Evolutionary conservation across 2,888 invertebrate species (phyloP).

Genomic region (Amphipoea oculea): DNA sequence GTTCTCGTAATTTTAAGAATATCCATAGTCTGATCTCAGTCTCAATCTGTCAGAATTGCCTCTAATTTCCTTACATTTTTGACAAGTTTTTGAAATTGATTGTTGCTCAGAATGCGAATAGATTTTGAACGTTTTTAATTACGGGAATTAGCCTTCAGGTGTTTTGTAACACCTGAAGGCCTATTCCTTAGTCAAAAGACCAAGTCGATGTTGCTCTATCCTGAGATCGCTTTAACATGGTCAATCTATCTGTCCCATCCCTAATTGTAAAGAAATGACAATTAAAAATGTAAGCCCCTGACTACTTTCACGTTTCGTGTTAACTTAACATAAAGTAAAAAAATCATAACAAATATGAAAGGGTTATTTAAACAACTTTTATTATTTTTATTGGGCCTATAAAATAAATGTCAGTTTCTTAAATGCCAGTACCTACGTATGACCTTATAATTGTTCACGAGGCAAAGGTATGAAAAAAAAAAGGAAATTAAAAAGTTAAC

Average conservation of each 20-base stretch:
- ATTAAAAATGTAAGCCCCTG: not conserved
- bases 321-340: slow-evolving; percentile 30
- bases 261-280: not conserved
- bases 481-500: slow-evolving; percentile 42
- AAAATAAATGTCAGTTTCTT: slow-evolving; percentile 57
- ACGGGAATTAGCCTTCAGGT: not conserved
- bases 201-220: not conserved
- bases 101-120: not conserved
- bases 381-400: slow-evolving; percentile 52
- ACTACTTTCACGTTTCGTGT: slow-evolving; percentile 23
- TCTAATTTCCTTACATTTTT: not conserved
- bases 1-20: too few relatives aligned
- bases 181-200: not conserved
- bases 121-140: not conserved
- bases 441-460: slow-evolving; percentile 58
- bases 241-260: not conserved
- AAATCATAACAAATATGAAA: slow-evolving; percentile 62
- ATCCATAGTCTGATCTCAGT: not conserved
- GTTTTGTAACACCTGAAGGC: too few relatives aligned
- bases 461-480: slow-evolving; percentile 34
- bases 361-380: slow-evolving; percentile 20
- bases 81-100: not conserved
- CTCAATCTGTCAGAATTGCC: not conserved
- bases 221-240: not conserved
- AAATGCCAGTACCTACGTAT: slow-evolving; percentile 45